Percentiles rank a stretch among this genome's conserved stretches.
These are phyloP conservation scores for Nilaparvata lugens DNA, from an alignment of 1,140 invertebrate species.

Conservation along the genomic window DNA sequence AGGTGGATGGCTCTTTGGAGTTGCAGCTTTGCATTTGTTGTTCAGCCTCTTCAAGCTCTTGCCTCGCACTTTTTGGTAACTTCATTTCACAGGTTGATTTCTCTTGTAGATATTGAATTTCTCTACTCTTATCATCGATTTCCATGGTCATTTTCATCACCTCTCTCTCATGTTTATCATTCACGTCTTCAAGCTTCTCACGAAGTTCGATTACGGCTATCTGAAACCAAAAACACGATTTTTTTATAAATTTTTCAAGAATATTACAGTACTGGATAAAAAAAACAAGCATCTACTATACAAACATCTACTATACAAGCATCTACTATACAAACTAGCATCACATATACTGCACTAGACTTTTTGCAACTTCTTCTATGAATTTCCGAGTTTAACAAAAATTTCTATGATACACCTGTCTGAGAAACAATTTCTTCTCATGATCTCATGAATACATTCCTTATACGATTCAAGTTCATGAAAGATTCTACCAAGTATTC, in stretches of 20 bases:
- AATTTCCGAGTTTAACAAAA: too few species aligned
- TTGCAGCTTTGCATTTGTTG: neutral
- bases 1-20: neutral
- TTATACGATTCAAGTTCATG: too few species aligned
- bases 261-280: too few species aligned
- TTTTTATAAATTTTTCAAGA: neutral
- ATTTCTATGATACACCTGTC: too few species aligned
- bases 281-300: too few species aligned
- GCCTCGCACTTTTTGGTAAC: neutral
- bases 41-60: constrained; percentile 1
- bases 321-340: too few species aligned
- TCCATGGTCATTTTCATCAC: neutral
- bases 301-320: too few species aligned
- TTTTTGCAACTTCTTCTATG: too few species aligned
- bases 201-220: neutral
- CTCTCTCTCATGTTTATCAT: neutral
- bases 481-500: too few species aligned
- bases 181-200: neutral
- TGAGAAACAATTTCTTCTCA: too few species aligned
- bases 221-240: neutral
- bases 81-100: neutral
- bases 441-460: too few species aligned
- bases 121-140: neutral
- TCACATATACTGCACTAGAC: too few species aligned
- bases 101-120: neutral